Base-by-base conservation (phyloP, 2,888 invertebrate species). In the Chouioia cunea region DNA sequence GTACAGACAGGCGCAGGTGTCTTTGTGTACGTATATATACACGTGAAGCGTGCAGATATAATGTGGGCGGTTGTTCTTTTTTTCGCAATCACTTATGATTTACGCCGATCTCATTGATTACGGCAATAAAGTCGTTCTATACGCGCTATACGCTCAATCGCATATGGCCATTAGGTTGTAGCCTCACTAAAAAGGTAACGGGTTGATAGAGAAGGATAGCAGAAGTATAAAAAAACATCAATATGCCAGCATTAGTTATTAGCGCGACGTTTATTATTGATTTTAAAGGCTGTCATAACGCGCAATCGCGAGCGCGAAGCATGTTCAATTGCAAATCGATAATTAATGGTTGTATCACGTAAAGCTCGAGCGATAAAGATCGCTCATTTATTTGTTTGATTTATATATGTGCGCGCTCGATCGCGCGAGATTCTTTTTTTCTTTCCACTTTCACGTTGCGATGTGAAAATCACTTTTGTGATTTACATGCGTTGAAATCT, bases 41-140 rank as follows among this genome's bases (percentile, higher is more conserved):
- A 43, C n/a, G 22, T 3, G 54, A 14, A 27, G 15, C 15, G 4
- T 56, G 27, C 54, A 23, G n/a, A 54, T 6, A 27, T 15, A 27
- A n/a, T 18, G 27, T 36, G 43, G 46, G 59, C 22, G 50, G 62
- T 66, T 44, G n/a, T 15, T 8, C 53, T 57, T 65, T 66, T 63
- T 12, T 6, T 14, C 62, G n/a, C 43, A n/a, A n/a, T n/a, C n/a
- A n/a, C 27, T 20, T 70, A 70, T 71, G 66, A 71, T 71, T 71
- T 71, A 71, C 36, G 48, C 47, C 18, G 56, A 65, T 58, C 50
- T 71, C 58, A 66, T 66, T 63, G 65, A 71, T 71, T 66, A 57
- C 66, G 15, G 52, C 58, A 56, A 53, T 62, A 62, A 58, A 66
- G 57, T 16, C 15, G 56, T 57, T 67, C 36, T 63, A 71, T 63